These are phyloP conservation scores for Planiliza haematocheilus DNA, from an alignment of 2,113 vertebrate genomes.

Conservation along the genomic window DNA sequence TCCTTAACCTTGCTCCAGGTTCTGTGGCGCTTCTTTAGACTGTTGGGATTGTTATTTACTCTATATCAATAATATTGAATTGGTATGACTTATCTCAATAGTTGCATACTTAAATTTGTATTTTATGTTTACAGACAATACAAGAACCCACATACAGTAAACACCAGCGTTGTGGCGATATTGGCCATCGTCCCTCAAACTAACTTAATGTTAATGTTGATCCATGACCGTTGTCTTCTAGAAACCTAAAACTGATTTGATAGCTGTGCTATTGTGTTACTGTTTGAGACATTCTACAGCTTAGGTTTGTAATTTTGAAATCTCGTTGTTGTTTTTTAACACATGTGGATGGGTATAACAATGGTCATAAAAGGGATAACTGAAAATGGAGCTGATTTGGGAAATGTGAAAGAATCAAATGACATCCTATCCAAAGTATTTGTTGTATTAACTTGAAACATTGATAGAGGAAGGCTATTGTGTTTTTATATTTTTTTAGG, in stretches of 20 bases:
- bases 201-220: slow-evolving; percentile 1
- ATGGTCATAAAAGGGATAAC: background rate
- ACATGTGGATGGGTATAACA: background rate
- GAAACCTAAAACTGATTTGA: background rate
- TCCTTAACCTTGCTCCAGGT: too few species aligned
- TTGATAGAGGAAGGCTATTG: slow-evolving; percentile 4
- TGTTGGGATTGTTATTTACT: too few species aligned
- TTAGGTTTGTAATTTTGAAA: slow-evolving; percentile 31
- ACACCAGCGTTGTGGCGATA: slow-evolving; percentile 6
- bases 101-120: background rate
- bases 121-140: background rate
- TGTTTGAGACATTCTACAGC: slow-evolving; percentile 28
- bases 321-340: slow-evolving; percentile 1
- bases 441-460: background rate
- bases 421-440: slow-evolving; percentile 2
- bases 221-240: background rate
- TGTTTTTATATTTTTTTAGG: background rate
- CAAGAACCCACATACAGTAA: slow-evolving; percentile 2
- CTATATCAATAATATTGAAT: too few species aligned
- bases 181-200: background rate
- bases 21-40: too few species aligned
- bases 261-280: slow-evolving; percentile 18
- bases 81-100: background rate
- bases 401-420: slow-evolving; percentile 4
- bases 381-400: background rate